Evolutionary conservation across 2,113 vertebrate genomes (phyloP).

Genomic region (Acrocephalus arundinaceus): DNA sequence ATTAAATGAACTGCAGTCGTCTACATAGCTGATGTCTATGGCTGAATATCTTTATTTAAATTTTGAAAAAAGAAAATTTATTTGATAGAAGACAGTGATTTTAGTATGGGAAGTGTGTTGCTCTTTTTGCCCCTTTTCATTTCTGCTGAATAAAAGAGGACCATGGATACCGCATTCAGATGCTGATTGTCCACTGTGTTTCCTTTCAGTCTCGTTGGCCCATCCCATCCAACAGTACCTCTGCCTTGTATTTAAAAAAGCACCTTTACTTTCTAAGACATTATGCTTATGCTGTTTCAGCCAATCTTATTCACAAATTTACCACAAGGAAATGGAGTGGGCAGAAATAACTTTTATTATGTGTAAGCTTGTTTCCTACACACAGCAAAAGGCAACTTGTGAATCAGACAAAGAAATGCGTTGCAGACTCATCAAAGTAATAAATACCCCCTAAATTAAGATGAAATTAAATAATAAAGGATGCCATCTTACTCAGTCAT

Average conservation of each 20-base stretch:
- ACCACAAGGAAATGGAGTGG: neutral
- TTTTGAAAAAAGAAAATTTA: no score
- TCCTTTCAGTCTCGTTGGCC: neutral
- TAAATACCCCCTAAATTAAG: neutral
- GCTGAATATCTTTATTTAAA: accelerated
- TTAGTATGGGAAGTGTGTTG: accelerated
- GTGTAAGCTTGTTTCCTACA: neutral
- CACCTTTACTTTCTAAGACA: neutral
- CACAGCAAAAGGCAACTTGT: neutral
- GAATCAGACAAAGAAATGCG: neutral
- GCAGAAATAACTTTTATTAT: neutral
- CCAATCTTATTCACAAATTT: neutral
- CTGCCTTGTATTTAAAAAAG: neutral
- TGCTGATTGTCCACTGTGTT: neutral
- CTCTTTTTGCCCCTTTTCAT: neutral
- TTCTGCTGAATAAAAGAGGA: neutral
- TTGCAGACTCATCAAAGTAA: neutral
- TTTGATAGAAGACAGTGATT: neutral
- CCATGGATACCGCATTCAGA: neutral
- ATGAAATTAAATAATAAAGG: neutral
- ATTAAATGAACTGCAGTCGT: neutral
- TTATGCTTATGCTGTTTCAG: neutral
- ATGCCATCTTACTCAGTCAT: neutral
- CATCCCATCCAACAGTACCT: neutral
- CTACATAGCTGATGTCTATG: neutral